A percentile compares a stretch with the other conserved stretches of the same genome.
Conservation (phyloP, 2,113 vertebrate species). For the Grus americana region DNA sequence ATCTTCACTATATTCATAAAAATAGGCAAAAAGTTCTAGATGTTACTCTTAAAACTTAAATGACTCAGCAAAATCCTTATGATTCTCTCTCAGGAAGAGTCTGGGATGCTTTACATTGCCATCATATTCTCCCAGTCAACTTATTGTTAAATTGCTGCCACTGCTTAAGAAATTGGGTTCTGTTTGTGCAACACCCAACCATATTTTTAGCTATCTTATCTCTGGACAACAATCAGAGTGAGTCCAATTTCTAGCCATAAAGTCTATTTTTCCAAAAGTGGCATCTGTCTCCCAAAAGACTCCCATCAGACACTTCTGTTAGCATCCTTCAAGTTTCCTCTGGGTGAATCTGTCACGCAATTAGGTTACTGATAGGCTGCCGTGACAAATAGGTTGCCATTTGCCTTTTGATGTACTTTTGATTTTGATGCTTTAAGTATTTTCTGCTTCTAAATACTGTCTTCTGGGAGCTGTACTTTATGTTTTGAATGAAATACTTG, state of each 20-base stretch:
- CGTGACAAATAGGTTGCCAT: conserved; percentile 14
- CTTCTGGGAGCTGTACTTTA: conserved; percentile 26
- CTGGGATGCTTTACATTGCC: not conserved
- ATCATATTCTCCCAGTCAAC: not conserved
- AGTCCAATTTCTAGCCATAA: conserved; percentile 54
- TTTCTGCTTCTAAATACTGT: conserved; percentile 40
- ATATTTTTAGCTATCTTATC: conserved; percentile 58
- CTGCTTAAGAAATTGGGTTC: conserved; percentile 21
- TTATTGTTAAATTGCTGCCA: not conserved
- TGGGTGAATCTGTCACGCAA: conserved; percentile 51
- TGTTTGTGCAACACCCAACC: conserved; percentile 45
- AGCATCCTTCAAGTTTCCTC: conserved; percentile 56
- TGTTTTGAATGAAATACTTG: conserved; percentile 34
- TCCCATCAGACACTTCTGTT: conserved; percentile 31
- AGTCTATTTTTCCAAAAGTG: conserved; percentile 50
- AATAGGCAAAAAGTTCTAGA: not conserved
- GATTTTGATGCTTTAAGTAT: conserved; percentile 58
- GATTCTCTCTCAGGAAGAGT: not conserved
- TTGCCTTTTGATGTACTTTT: conserved; percentile 55
- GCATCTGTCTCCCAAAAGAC: conserved; percentile 58
- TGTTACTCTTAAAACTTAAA: not conserved
- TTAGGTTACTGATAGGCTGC: conserved; percentile 45
- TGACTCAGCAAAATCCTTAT: not conserved
- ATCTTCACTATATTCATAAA: not conserved
- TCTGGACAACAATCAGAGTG: conserved; percentile 42